Base-by-base conservation (phyloP, 2,888 invertebrate species). In the Eustalomyia histrio region DNA sequence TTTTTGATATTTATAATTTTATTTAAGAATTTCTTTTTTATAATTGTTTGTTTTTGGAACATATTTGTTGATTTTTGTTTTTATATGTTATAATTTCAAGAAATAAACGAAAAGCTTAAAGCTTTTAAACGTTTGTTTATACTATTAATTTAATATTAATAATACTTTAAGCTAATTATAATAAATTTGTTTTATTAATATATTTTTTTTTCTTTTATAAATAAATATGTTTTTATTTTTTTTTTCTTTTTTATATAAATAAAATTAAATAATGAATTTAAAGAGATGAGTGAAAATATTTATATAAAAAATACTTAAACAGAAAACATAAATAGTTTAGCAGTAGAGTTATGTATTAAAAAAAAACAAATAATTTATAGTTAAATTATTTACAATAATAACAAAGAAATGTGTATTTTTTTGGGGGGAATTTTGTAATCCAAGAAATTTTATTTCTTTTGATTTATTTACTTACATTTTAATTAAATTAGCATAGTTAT, bases 151-250 rank as follows among this genome's bases (percentile, higher is more conserved):
- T 75, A 71, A 71, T 81, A 71, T 61, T 81, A 81, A 78, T 81
- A 80, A 80, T 80, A 81, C 80, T 78, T 81, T 81, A 81, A 78
- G 65, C 78, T 81, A 81, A 71, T 75, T 81, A 69, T 60, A 74
- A 50, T 73, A 67, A 80, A 73, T 74, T 74, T 64, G 52, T 68
- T 76, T 72, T 58, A 10, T 18, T 4, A 7, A 60, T 65, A 57
- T 9, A n/a, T n/a, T n/a, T n/a, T n/a, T n/a, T 21, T 57, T 60
- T 61, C 6, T 9, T 39, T 43, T 69, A 14, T 18, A 47, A 18
- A 53, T 53, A 14, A 33, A 52, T 35, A 35, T 10, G 52, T 33
- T 1, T 58, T 60, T 69, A 12, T 57, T 61, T 39, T 35, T 43
- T 64, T 58, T 61, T 29, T 50, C 6, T 14, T 68, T 16, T 64